These are phyloP conservation scores for Oopsacas minuta DNA, from an alignment of 37 sponge, comb jelly and placozoan species.

Conservation along the genomic window DNA sequence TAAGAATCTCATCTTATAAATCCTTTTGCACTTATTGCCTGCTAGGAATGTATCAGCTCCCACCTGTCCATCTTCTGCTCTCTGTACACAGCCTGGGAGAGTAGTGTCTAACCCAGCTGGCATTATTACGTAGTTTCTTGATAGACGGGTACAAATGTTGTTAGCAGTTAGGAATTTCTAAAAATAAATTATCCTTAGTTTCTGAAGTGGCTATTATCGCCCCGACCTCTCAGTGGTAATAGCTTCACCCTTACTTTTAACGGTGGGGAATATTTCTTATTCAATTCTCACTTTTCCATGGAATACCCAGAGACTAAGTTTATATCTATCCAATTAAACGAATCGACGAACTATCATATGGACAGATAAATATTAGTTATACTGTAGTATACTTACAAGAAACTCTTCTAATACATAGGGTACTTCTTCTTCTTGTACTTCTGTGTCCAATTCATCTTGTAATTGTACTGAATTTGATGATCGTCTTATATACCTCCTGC, in stretches of 20 bases:
- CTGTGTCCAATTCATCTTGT: neutral
- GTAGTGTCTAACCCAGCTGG: neutral
- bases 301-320: no score
- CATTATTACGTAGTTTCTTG: neutral
- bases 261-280: no score
- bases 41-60: neutral
- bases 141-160: neutral
- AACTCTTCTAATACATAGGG: neutral
- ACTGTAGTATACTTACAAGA: neutral
- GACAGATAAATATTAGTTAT: no score
- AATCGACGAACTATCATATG: no score
- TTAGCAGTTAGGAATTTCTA: conserved; percentile 9
- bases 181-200: no score
- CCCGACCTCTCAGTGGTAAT: no score
- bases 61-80: neutral
- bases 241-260: no score
- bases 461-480: no score
- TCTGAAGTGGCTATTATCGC: no score
- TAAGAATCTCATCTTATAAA: neutral
- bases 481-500: no score
- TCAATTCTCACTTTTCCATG: no score
- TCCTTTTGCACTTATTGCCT: neutral
- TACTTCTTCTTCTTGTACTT: neutral
- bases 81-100: neutral
- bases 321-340: no score